Percentiles rank a stretch among this genome's conserved stretches.
phyloP scores from a whole-genome alignment of 2,113 vertebrate genomes.

The Calidris pygmaea region DNA sequence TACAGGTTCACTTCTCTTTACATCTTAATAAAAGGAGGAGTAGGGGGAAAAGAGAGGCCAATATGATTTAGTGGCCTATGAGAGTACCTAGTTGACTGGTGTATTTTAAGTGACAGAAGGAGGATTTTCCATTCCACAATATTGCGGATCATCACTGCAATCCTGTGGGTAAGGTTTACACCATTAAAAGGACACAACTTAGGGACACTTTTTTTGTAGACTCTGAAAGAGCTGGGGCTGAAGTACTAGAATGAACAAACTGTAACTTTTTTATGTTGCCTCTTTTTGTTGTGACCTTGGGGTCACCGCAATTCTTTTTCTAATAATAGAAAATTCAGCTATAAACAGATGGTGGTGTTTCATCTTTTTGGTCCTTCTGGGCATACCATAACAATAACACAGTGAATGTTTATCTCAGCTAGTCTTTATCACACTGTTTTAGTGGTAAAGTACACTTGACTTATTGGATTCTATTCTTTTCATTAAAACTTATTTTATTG shows the following conservation, averaged over 20 bases:
- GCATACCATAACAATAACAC: slow-evolving; percentile 1
- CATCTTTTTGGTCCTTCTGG: slow-evolving; percentile 14
- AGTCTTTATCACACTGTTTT: not conserved
- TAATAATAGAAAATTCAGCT: slow-evolving; percentile 14
- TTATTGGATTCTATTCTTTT: slow-evolving; percentile 6
- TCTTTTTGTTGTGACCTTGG: not conserved
- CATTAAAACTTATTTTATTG: slow-evolving; percentile 18
- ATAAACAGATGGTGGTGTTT: slow-evolving; percentile 6
- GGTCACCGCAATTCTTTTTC: not conserved
- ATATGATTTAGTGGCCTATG: not conserved
- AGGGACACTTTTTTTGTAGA: not conserved
- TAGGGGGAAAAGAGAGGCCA: not conserved
- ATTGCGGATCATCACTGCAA: not conserved
- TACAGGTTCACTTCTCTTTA: not conserved
- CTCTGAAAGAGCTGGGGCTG: not conserved
- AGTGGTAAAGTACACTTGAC: slow-evolving; percentile 9
- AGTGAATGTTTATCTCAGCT: slow-evolving; percentile 3
- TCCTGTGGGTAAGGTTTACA: not conserved
- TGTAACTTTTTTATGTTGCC: not conserved
- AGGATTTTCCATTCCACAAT: not conserved
- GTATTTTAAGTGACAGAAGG: not conserved
- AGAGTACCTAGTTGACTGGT: not conserved
- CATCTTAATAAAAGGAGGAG: not conserved
- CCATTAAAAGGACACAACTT: not conserved
- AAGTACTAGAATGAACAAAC: not conserved